These are phyloP conservation scores for Pentamera pediparva DNA, from an alignment of 53 echinoderm and acorn worm species.

Conservation along the genomic window DNA sequence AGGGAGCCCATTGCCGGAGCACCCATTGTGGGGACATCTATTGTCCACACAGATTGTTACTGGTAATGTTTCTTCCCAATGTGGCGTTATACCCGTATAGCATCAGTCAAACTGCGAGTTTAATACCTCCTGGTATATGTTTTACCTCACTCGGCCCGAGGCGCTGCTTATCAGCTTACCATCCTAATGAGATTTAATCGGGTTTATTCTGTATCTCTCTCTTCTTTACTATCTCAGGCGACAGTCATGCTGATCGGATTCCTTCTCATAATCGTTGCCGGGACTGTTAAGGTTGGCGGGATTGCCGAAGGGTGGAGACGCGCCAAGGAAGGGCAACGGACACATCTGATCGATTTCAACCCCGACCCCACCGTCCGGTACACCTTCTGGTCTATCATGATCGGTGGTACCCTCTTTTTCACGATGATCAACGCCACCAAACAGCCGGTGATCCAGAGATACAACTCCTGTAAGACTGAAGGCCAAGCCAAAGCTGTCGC, in stretches of 20 bases:
- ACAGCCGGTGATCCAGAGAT: slow-evolving; percentile 2
- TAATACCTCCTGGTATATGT: too few species aligned
- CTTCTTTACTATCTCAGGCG: too few species aligned
- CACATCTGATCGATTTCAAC: slow-evolving; percentile 23
- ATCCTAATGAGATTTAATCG: too few species aligned
- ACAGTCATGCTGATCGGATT: not conserved
- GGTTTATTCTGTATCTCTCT: too few species aligned
- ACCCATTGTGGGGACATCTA: too few species aligned
- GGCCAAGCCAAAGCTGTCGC: slow-evolving; percentile 7
- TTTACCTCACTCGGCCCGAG: too few species aligned
- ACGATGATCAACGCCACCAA: slow-evolving; percentile 13
- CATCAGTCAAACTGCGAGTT: too few species aligned
- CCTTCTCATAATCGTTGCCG: slow-evolving; percentile 12
- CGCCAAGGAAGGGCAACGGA: slow-evolving; percentile 20
- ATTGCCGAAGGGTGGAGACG: slow-evolving; percentile 22
- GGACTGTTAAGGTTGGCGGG: slow-evolving; percentile 11
- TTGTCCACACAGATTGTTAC: too few species aligned
- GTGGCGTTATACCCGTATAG: too few species aligned
- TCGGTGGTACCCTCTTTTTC: slow-evolving; percentile 4
- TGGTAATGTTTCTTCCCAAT: too few species aligned
- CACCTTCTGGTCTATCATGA: slow-evolving; percentile 30
- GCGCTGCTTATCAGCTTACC: too few species aligned
- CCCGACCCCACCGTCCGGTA: slow-evolving; percentile 13
- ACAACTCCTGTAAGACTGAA: slow-evolving; percentile 28
- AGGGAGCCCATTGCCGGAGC: too few species aligned